Conservation (phyloP, 2,888 invertebrate species). For the Caenorhabditis sulstoni region DNA sequence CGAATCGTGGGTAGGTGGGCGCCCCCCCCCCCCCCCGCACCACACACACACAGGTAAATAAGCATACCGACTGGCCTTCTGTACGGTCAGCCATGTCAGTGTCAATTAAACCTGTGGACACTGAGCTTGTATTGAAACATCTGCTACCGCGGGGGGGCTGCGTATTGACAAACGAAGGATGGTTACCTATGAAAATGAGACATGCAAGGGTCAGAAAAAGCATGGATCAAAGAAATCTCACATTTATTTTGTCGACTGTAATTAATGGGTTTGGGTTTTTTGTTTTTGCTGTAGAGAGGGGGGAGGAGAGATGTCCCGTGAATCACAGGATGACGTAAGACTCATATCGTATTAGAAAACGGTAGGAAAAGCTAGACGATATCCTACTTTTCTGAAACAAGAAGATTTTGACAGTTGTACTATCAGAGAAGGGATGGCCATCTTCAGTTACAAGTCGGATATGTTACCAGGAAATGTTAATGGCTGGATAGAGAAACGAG, state of each 20-base stretch:
- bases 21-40: too few species aligned
- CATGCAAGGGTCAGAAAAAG: background rate
- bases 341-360: background rate
- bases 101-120: conserved; percentile 54
- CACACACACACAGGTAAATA: conserved; percentile 47
- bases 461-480: conserved; percentile 53
- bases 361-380: conserved; percentile 13
- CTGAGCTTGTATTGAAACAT: conserved; percentile 57
- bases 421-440: conserved; percentile 28
- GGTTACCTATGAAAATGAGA: background rate
- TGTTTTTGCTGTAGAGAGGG: background rate
- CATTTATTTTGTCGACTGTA: conserved; percentile 10
- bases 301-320: conserved; percentile 46
- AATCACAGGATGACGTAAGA: conserved; percentile 27
- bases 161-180: background rate
- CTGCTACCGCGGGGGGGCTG: conserved; percentile 44
- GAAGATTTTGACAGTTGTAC: conserved; percentile 38
- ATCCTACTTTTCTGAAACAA: conserved; percentile 7
- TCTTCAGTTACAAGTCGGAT: conserved; percentile 32
- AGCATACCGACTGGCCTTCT: conserved; percentile 31
- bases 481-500: conserved; percentile 29
- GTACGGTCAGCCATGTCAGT: conserved; percentile 50
- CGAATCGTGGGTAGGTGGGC: too few species aligned
- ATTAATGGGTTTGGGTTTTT: conserved; percentile 24
- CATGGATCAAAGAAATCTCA: too few species aligned